Evolutionary conservation across 37 sponge, comb jelly and placozoan species (phyloP).

Genomic region (Ephydatia muelleri): DNA sequence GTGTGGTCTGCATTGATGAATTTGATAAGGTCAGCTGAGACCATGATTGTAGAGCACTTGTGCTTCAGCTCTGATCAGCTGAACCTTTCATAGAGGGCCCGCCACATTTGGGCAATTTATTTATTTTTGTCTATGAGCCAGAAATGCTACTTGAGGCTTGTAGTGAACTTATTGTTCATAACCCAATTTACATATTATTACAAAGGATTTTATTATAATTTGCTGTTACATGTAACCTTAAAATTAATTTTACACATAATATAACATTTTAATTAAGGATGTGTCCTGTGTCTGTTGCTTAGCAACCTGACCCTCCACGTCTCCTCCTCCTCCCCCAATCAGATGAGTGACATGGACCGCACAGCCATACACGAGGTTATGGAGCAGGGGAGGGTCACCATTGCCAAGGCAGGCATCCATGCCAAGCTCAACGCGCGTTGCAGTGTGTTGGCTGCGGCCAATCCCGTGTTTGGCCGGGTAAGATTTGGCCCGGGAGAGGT

Average conservation of each 20-base stretch:
- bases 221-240: no score
- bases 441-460: conserved; percentile 97
- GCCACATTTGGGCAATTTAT: no score
- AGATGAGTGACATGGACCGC: conserved; percentile 99
- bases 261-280: no score
- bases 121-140: no score
- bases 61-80: no score
- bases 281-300: neutral
- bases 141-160: no score
- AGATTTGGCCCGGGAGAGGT: neutral
- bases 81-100: no score
- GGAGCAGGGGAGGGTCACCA: conserved; percentile 98
- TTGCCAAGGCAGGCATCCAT: conserved; percentile 99
- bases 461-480: conserved; percentile 98
- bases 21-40: conserved; percentile 87
- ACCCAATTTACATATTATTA: no score
- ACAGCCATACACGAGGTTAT: conserved; percentile 99
- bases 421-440: conserved; percentile 97
- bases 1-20: conserved; percentile 99
- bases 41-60: neutral
- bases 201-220: no score
- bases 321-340: neutral
- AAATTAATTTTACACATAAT: no score
- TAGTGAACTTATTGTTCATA: no score
- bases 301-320: neutral